phyloP scores from a whole-genome alignment of 2,797 vertebrate species.

The Saguinus oedipus region DNA sequence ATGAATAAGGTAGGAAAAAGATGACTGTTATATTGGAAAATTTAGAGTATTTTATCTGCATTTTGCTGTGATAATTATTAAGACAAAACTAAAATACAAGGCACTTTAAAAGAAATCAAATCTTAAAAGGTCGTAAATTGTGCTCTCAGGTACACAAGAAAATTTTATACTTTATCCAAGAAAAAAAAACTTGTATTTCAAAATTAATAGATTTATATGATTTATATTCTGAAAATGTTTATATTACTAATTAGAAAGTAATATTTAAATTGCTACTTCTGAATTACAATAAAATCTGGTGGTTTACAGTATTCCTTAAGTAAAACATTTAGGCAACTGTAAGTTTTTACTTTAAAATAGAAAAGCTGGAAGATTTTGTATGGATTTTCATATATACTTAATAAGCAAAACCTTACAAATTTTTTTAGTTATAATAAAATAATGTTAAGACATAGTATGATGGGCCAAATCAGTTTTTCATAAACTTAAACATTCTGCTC shows the following conservation, averaged over 20 bases:
- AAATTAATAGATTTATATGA: slow-evolving; percentile 39
- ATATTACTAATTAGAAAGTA: background rate
- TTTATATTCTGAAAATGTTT: slow-evolving; percentile 40
- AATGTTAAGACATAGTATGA: background rate
- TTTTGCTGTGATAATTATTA: background rate
- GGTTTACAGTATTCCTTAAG: background rate
- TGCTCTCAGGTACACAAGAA: background rate
- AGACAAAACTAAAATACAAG: background rate
- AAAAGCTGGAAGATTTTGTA: slow-evolving; percentile 19
- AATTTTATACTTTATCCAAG: background rate
- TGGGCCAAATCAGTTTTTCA: background rate
- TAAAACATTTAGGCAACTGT: slow-evolving; percentile 40
- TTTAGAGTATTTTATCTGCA: background rate
- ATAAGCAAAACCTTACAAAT: background rate
- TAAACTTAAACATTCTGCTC: slow-evolving; percentile 16
- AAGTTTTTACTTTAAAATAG: slow-evolving; percentile 32
- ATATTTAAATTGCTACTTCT: slow-evolving; percentile 22
- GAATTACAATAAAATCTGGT: background rate
- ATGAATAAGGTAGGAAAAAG: background rate
- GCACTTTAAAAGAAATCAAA: background rate
- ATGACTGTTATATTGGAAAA: background rate
- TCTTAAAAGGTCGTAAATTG: background rate
- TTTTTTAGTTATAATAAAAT: slow-evolving; percentile 1
- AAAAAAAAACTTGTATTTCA: background rate
- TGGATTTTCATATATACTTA: background rate